These are phyloP conservation scores for Bombus vancouverensis DNA, from an alignment of 1,140 invertebrate genomes.

Conservation along the genomic window DNA sequence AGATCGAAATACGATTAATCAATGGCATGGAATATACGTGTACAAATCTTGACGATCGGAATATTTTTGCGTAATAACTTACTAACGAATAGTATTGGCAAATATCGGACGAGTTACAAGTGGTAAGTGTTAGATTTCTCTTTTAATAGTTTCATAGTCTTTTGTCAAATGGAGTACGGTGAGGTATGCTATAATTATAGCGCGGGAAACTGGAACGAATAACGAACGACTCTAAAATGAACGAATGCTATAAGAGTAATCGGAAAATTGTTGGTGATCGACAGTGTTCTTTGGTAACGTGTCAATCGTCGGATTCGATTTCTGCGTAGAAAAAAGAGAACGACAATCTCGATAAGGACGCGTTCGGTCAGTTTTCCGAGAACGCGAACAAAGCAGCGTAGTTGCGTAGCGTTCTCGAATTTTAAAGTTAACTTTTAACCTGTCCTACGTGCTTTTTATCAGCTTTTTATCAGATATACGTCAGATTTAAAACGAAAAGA, in stretches of 20 bases:
- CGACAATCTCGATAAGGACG: background rate
- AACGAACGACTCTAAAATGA: too few species aligned
- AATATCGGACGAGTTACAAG: background rate
- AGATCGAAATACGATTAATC: too few species aligned
- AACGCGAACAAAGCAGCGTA: background rate
- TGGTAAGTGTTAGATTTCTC: too few species aligned
- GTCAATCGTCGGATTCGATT: background rate
- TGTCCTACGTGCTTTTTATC: background rate
- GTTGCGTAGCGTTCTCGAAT: background rate
- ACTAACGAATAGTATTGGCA: background rate
- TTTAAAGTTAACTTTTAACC: background rate
- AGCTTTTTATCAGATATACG: background rate
- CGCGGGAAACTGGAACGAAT: too few species aligned
- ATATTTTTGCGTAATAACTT: background rate
- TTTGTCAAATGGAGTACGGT: too few species aligned
- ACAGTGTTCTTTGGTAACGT: too few species aligned
- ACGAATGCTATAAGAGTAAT: too few species aligned
- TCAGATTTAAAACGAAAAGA: rapidly evolving
- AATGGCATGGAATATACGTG: too few species aligned
- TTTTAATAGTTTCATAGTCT: background rate
- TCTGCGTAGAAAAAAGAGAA: background rate
- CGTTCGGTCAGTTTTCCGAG: background rate
- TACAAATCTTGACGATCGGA: too few species aligned
- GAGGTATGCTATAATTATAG: too few species aligned
- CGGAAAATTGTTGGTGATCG: too few species aligned